These are phyloP conservation scores for Noturus placidus DNA, from an alignment of 2,113 vertebrate genomes.

Conservation along the genomic window DNA sequence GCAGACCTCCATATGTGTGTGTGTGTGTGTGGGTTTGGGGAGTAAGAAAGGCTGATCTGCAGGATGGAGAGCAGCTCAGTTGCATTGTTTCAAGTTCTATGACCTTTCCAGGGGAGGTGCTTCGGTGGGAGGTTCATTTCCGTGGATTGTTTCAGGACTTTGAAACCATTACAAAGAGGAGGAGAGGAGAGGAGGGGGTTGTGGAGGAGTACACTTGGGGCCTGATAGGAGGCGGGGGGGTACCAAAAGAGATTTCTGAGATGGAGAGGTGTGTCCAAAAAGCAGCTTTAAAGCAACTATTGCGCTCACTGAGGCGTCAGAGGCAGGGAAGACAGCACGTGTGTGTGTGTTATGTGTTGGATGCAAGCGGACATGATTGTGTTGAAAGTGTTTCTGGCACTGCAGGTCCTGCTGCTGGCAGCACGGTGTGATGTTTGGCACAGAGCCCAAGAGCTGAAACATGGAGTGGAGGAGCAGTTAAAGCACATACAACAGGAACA, in stretches of 20 bases:
- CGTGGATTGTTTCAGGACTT: constrained; percentile 68
- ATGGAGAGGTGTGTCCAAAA: constrained; percentile 52
- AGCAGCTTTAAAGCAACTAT: constrained; percentile 53
- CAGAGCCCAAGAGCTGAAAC: constrained; percentile 64
- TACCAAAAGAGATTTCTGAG: constrained; percentile 35
- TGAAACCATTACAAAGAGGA: constrained; percentile 53
- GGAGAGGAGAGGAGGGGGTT: constrained; percentile 6
- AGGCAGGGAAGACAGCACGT: constrained; percentile 16
- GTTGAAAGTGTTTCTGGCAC: constrained; percentile 57
- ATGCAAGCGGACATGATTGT: constrained; percentile 50
- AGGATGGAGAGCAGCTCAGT: constrained; percentile 21
- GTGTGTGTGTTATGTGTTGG: neutral
- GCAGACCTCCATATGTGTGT: constrained; percentile 19
- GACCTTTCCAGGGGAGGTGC: constrained; percentile 53
- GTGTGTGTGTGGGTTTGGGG: constrained; percentile 16
- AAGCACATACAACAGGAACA: constrained; percentile 2
- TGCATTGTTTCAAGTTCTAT: constrained; percentile 53
- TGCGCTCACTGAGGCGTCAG: constrained; percentile 27
- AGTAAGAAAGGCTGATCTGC: neutral
- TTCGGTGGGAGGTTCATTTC: constrained; percentile 60
- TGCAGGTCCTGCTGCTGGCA: constrained; percentile 66
- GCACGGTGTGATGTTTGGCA: constrained; percentile 66
- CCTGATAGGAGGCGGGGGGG: constrained; percentile 27
- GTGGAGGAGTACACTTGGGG: constrained; percentile 26
- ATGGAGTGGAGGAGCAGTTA: constrained; percentile 52